Evolutionary conservation across 2,113 vertebrate species (phyloP).

Genomic region (Cephalophus harveyi): DNA sequence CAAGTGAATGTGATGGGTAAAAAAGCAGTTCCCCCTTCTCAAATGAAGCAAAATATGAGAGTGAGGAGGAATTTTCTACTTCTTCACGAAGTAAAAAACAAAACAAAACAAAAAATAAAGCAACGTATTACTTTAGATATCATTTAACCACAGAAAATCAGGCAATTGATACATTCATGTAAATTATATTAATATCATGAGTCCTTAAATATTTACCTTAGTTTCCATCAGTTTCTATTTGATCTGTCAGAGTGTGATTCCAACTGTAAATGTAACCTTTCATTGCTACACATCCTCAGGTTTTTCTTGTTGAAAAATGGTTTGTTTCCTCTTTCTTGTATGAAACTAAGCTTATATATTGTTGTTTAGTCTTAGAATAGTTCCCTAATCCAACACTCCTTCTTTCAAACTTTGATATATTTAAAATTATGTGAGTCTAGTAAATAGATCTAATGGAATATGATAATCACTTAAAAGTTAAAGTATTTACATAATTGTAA

Average conservation of each 20-base stretch:
- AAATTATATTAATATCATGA: not conserved
- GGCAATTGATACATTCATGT: not conserved
- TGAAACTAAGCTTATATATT: not conserved
- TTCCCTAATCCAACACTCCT: not conserved
- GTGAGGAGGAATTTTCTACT: not conserved
- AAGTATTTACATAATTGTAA: not conserved
- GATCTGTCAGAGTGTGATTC: not conserved
- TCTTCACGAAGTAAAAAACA: not conserved
- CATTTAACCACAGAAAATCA: not conserved
- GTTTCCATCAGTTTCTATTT: not conserved
- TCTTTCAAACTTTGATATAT: not conserved
- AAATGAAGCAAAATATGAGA: not conserved
- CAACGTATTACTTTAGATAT: not conserved
- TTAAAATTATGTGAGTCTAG: not conserved
- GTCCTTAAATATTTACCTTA: not conserved
- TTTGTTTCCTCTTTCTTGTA: not conserved
- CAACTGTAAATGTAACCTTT: not conserved
- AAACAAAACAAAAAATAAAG: not conserved
- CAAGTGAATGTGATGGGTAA: not conserved
- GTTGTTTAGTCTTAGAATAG: not conserved
- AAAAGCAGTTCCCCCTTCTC: not conserved
- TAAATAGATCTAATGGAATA: not conserved
- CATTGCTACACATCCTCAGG: not conserved
- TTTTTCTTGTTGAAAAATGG: not conserved
- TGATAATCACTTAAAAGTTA: not conserved